Evolutionary conservation across 2,888 invertebrate genomes (phyloP), one percentile per base, ranked within the genome.

Genomic region (Tortrix viridana): DNA sequence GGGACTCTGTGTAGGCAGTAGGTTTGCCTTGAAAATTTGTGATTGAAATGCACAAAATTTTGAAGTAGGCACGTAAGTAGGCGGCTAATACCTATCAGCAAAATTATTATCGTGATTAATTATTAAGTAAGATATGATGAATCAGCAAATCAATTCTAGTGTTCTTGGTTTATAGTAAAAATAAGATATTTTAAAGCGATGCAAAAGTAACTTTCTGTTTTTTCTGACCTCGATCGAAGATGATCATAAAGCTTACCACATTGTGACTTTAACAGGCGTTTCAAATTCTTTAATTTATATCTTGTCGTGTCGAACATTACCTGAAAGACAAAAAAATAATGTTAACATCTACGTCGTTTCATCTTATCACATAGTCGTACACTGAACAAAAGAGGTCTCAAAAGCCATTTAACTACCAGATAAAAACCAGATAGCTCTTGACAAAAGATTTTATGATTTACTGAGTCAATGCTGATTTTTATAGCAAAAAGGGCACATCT

Each of bases 371-470:
- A 46, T 19, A 32, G 16, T 63, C 63, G 57, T 63, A 58, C 58
- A 52, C 16, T 14, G 57, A 47, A 52, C 52, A 63, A 63, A 48
- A 52, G 52, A 61, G 61, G 65, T 23, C 67, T 72, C 74, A 74
- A 72, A 72, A 66, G 67, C 62, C 63, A 57, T 72, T 84, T 84
- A 80, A 85, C 74, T 72, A 75, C 62, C 64, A 59, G 48, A 70
- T 71, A 68, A 70, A 67, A 70, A 54, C 59, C 52, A 58, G 67
- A 68, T 67, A 47, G 71, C 70, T 71, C 65, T 74, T 75, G 74
- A 79, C 80, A 76, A 82, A 79, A 76, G 66, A 74, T 75, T 85
- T 85, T 80, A 85, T 76, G 83, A 77, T 56, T 59, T 20, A 20
- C n/a, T 49, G 43, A 48, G 22, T 47, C 57, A 43, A 63, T 63